Evolutionary conservation across 1,140 invertebrate genomes (phyloP), one percentile per base, ranked within the genome.

Genomic region (Rhyacophila brunnea): DNA sequence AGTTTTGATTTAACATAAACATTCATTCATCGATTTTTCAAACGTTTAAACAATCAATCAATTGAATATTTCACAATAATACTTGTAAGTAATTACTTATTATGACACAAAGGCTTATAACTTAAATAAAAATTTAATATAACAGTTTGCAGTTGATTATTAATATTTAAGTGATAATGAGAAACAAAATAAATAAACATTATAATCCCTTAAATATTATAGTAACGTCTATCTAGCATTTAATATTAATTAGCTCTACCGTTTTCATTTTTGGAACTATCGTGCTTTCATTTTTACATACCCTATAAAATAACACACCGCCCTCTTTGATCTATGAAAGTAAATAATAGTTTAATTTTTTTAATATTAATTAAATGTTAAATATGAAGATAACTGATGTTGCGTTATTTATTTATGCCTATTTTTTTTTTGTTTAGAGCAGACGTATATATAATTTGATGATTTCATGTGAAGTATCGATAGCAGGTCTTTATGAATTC

Each of bases 231-330:
- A 42, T 44, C 11, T 15, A 17, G n/a, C 19, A 45, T 5, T 45
- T 45, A 23, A 44, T 47, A 36, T 46, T 47, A 23, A 48, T 50
- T 62, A 56, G 35, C 17, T 42, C 49, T 58, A 59, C 43, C 17
- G 23, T 51, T 63, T 63, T 51, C 42, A 44, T 46, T 45, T 59
- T 63, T 58, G 61, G 61, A 63, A 63, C 61, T 63, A 59, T 63
- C 61, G 61, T 63, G 61, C 61, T 63, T 63, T 58, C 38, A 28
- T 48, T 48, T 54, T 44, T 60, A 47, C 17, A 57, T 57, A 32
- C 36, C 46, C 43, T 56, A 48, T 56, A 48, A 56, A 47, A 48
- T 38, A 47, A 56, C 19, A 46, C 40, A 45, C 28, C 7, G 14
- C 23, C 35, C 15, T 11, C 15, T 42, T 18, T 19, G 19, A n/a